A percentile compares a stretch with the other conserved stretches of the same genome.
These are phyloP conservation scores for Tinamus guttatus DNA, from an alignment of 2,113 vertebrate species.

Conservation along the genomic window DNA sequence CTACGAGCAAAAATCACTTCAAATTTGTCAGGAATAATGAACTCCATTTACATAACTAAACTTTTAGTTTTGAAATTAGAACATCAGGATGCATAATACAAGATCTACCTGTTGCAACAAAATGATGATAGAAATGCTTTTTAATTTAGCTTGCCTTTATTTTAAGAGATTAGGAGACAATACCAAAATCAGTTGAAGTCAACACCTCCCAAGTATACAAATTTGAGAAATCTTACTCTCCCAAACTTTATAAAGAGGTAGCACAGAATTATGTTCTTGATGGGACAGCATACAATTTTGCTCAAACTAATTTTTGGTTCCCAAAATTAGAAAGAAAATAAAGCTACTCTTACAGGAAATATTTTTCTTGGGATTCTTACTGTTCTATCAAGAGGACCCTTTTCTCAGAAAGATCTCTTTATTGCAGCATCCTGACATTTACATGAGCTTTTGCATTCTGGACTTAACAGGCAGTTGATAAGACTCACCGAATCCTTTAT, in stretches of 20 bases:
- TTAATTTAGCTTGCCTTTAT: not conserved
- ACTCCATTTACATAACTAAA: not conserved
- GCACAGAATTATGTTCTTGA: not conserved
- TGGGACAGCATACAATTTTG: not conserved
- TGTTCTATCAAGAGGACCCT: not conserved
- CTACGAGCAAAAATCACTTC: not conserved
- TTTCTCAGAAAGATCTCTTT: not conserved
- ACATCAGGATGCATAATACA: not conserved
- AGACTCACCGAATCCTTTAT: conserved; percentile 77
- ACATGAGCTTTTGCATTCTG: not conserved
- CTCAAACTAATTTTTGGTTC: not conserved
- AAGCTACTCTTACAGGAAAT: not conserved
- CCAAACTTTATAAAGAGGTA: not conserved
- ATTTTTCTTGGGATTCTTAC: not conserved
- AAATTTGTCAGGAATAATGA: not conserved
- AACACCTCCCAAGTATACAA: not conserved
- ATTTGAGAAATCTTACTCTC: not conserved
- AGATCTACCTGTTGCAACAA: not conserved
- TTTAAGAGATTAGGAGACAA: not conserved
- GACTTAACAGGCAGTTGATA: conserved; percentile 69
- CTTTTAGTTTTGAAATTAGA: not conserved
- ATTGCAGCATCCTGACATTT: not conserved
- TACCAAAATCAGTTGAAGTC: not conserved
- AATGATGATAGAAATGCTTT: not conserved
- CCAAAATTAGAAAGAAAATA: not conserved